These are phyloP conservation scores for Glaucidium brasilianum DNA, from an alignment of 2,113 vertebrate genomes.

Conservation along the genomic window DNA sequence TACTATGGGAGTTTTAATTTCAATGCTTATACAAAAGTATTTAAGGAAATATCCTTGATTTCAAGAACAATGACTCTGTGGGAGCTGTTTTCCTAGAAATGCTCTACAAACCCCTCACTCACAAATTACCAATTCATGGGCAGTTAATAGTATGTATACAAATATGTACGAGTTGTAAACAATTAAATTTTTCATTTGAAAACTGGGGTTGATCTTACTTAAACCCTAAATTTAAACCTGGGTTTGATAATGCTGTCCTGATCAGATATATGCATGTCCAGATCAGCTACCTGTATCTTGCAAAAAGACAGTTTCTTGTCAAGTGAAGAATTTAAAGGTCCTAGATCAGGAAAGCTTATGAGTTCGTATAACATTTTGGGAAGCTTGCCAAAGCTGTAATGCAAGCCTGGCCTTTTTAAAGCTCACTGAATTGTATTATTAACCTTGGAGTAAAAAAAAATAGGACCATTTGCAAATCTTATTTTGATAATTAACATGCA, in stretches of 20 bases:
- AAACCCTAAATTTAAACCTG: neutral
- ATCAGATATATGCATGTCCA: neutral
- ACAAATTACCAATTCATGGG: neutral
- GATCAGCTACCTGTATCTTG: neutral
- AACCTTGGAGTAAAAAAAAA: constrained; percentile 40
- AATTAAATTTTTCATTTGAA: neutral
- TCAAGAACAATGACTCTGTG: neutral
- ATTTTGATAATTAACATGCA: constrained; percentile 57
- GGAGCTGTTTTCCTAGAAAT: neutral
- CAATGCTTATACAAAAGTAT: neutral
- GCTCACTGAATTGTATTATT: constrained; percentile 37
- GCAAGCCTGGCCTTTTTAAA: constrained; percentile 32
- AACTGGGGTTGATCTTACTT: neutral
- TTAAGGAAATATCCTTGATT: neutral
- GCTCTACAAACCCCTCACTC: neutral
- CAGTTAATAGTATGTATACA: neutral
- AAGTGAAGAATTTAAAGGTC: neutral
- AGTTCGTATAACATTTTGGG: neutral
- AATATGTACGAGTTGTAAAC: neutral
- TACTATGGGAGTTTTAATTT: neutral
- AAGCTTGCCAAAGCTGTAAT: neutral
- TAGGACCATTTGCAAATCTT: constrained; percentile 35
- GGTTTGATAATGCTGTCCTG: neutral
- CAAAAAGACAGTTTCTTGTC: neutral
- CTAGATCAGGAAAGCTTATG: neutral